Evolutionary conservation across 2,888 invertebrate genomes (phyloP), one percentile per base, ranked within the genome.

Genomic region (Tineola bisselliella): DNA sequence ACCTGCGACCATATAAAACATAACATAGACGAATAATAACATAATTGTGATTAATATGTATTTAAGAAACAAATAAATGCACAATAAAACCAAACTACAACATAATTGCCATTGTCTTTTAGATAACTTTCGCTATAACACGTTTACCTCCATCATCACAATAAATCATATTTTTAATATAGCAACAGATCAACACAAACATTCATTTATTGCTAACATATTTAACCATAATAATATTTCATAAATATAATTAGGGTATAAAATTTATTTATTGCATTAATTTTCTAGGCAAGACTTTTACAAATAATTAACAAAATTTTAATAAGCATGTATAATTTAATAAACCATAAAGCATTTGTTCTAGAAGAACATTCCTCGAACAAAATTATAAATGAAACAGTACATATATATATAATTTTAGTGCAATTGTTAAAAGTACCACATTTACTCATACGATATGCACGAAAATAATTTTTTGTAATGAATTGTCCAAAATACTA

Each of bases 11-110:
- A 56, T 19, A 56, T 13, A 56, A 56, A 56, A 56, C n/a, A 56
- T 19, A 18, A 48, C 15, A 48, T 17, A 48, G 17, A 13, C 4
- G 17, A 33, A 30, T 12, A 31, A 58, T 58, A 58, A 58, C 58
- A 58, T 56, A 30, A 17, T 11, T n/a, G 30, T 31, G 19, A 58
- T n/a, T 58, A 31, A 13, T 12, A 18, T 58, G 19, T 58, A 33
- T 12, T 19, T 58, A 19, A 33, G 31, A 58, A 19, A 58, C 31
- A 77, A 78, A 81, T 87, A 87, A 87, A 87, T 87, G 86, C 86
- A 86, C 86, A 86, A 84, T 83, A 80, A 80, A 86, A 87, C 83
- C 81, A 83, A 77, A 82, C 84, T 83, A 78, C 6, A 77, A 56
- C 15, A 33, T 58, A 78, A 83, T 84, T 81, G 84, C 78, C 80